phyloP scores from a whole-genome alignment of 1,140 invertebrate genomes.

The Tachypleus tridentatus region DNA sequence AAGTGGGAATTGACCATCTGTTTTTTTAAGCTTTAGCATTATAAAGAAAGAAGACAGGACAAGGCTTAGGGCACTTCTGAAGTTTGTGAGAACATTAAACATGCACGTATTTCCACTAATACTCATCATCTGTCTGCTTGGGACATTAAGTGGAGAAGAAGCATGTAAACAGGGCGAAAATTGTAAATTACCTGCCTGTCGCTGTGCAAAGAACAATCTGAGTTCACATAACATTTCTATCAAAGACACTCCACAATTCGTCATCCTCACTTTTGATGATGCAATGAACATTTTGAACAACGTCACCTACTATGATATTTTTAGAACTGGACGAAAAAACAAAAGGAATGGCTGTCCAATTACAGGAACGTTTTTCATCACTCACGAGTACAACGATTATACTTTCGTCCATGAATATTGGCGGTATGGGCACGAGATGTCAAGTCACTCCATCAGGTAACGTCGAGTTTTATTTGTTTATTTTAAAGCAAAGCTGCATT shows the following conservation, averaged over 20 bases:
- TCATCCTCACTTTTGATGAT: constrained; percentile 65
- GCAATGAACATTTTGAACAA: constrained; percentile 32
- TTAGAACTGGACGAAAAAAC: constrained; percentile 20
- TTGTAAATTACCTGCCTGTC: not conserved
- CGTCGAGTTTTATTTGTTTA: constrained; percentile 8
- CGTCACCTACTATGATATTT: constrained; percentile 20
- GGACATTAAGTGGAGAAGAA: not conserved
- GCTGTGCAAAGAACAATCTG: not conserved
- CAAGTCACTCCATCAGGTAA: constrained; percentile 40
- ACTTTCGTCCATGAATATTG: constrained; percentile 39
- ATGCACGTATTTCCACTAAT: too few relatives aligned
- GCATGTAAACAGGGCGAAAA: not conserved
- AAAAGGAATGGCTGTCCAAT: constrained; percentile 40
- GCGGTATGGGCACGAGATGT: constrained; percentile 41
- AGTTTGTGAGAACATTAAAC: too few relatives aligned
- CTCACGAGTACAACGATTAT: constrained; percentile 43
- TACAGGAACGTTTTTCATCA: constrained; percentile 42
- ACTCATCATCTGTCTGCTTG: too few relatives aligned
- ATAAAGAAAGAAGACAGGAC: too few relatives aligned
- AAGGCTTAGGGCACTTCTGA: too few relatives aligned
- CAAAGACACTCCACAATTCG: constrained; percentile 36
- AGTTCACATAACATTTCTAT: constrained; percentile 9
- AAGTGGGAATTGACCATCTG: too few relatives aligned
- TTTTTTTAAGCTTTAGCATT: too few relatives aligned
- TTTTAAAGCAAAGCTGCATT: too few relatives aligned